Evolutionary conservation across 2,113 vertebrate species (phyloP).

Genomic region (Perccottus glenii): DNA sequence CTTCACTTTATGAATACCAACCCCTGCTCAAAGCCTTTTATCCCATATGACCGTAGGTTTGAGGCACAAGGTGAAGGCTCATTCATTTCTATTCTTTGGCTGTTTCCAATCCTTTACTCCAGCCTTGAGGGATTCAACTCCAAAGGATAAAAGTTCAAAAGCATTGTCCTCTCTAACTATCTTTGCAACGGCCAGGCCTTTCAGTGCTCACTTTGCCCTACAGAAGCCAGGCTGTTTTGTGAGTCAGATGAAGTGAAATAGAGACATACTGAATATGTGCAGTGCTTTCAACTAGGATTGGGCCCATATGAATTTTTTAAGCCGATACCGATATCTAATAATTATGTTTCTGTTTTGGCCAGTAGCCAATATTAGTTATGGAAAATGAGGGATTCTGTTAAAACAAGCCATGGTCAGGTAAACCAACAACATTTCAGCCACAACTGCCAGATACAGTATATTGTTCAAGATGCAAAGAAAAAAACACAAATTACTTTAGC

Average conservation of each 20-base stretch:
- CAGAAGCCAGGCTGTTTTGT: slow-evolving; percentile 39
- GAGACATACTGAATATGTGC: slow-evolving; percentile 29
- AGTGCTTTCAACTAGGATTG: slow-evolving; percentile 20
- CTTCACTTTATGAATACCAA: slow-evolving; percentile 63
- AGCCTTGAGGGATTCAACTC: slow-evolving; percentile 34
- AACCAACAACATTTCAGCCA: no score
- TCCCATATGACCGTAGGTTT: slow-evolving; percentile 34
- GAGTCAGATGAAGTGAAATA: slow-evolving; percentile 51
- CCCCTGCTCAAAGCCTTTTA: slow-evolving; percentile 36
- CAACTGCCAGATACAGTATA: no score
- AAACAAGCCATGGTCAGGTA: no score
- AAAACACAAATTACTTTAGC: no score
- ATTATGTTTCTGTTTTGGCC: no score
- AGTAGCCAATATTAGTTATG: no score
- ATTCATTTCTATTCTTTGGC: slow-evolving; percentile 18
- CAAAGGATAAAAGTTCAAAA: background rate
- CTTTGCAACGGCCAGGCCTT: slow-evolving; percentile 23
- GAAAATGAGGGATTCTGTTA: no score
- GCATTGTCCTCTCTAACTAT: slow-evolving; percentile 5
- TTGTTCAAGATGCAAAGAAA: no score
- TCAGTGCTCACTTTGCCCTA: slow-evolving; percentile 46
- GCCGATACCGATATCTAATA: no score
- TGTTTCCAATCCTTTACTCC: slow-evolving; percentile 32
- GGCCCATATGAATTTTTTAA: no score
- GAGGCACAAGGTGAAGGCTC: slow-evolving; percentile 20